Evolutionary conservation across 2,113 vertebrate genomes (phyloP).

Genomic region (Mustela nigripes): DNA sequence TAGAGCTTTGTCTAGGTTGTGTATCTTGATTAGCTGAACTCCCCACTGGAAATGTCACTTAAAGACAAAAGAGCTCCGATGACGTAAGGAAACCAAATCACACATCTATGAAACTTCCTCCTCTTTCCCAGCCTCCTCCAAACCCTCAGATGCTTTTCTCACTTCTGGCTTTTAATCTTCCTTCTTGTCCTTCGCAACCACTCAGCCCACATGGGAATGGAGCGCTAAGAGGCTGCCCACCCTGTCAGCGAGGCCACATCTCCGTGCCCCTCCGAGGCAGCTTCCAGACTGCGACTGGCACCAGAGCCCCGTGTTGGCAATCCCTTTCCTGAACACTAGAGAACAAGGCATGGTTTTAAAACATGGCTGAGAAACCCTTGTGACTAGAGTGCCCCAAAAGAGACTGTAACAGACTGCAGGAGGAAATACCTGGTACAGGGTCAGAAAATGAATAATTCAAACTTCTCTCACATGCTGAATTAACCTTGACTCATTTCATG

Average conservation of each 20-base stretch:
- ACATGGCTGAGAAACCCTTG: neutral
- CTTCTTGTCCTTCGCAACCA: neutral
- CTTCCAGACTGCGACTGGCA: neutral
- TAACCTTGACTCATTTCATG: conserved; percentile 80
- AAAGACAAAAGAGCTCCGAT: conserved; percentile 30
- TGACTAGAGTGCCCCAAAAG: conserved; percentile 8
- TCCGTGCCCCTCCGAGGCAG: neutral
- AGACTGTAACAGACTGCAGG: neutral
- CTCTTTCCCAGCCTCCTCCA: neutral
- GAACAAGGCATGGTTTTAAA: neutral
- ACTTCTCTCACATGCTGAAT: conserved; percentile 70
- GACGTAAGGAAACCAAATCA: neutral
- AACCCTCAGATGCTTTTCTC: conserved; percentile 62
- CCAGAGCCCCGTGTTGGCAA: neutral
- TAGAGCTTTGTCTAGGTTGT: neutral
- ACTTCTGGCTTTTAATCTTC: conserved; percentile 52
- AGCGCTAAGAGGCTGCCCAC: conserved; percentile 54
- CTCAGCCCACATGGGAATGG: neutral
- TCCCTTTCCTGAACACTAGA: conserved; percentile 30
- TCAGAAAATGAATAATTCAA: conserved; percentile 83
- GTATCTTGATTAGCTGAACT: neutral
- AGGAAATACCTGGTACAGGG: conserved; percentile 44
- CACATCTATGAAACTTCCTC: neutral
- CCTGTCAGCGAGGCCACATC: neutral
- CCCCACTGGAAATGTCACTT: conserved; percentile 9